Percentiles rank a stretch among this genome's conserved stretches.
phyloP scores from a whole-genome alignment of 1,140 invertebrate genomes.

The Ridgeia piscesae region DNA sequence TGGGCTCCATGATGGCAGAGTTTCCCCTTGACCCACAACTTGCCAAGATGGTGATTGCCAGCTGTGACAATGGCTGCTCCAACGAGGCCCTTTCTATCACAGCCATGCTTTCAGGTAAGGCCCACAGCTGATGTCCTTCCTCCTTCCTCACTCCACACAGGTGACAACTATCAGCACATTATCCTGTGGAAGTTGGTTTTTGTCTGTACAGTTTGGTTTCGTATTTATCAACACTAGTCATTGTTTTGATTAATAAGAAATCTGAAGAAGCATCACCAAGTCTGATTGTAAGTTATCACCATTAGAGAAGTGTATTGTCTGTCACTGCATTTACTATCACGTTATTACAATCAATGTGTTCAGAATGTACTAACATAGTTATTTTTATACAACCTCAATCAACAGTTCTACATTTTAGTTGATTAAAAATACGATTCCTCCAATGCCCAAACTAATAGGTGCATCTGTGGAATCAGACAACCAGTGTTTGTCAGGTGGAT shows the following conservation, averaged over 20 bases:
- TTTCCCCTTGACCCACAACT: conserved; percentile 98
- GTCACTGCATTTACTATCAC: background rate
- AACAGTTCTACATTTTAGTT: background rate
- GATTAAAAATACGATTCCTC: background rate
- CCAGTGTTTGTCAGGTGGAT: background rate
- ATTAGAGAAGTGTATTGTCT: background rate
- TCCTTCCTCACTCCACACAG: background rate
- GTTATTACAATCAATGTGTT: background rate
- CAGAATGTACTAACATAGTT: background rate
- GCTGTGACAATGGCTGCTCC: conserved; percentile 94
- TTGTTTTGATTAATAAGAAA: background rate
- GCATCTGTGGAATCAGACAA: background rate
- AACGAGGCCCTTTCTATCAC: conserved; percentile 99
- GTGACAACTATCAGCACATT: background rate
- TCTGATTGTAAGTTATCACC: too few species aligned
- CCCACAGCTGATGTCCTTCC: background rate
- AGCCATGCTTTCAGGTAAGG: conserved; percentile 97
- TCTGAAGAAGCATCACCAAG: background rate
- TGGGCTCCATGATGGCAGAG: conserved; percentile 93
- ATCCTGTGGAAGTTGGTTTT: background rate
- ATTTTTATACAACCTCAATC: background rate
- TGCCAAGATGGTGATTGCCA: conserved; percentile 98
- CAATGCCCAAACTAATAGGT: background rate
- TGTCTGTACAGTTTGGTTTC: background rate
- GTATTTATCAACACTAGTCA: background rate